Base-by-base conservation (phyloP, 1,140 invertebrate species). In the Chymomyza costata region DNA sequence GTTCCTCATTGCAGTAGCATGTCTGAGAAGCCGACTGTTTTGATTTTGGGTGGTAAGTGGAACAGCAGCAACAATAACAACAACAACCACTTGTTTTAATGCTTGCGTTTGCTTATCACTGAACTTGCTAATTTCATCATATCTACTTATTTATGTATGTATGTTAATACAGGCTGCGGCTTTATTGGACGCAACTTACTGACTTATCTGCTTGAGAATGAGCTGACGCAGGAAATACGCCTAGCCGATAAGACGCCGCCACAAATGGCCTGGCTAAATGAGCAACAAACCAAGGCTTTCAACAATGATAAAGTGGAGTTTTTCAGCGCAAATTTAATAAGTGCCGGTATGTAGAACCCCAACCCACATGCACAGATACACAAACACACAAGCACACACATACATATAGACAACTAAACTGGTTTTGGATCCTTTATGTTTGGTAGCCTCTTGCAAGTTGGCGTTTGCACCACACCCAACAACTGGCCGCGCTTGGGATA, bases 171-270 rank as follows among this genome's bases (percentile, higher is more conserved):
- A 74, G 95, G 95, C 85, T 95, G 94, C 88, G 95, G 95, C 64
- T 97, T 97, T 86, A 94, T 97, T 83, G 95, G 95, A 49, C 90
- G 95, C 69, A 93, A 97, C 87, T 88, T 97, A 56, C 91, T 95
- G 43, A 89, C 92, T 50, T 94, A 93, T 86, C 88, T 97, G 66
- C 86, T 96, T 62, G 88, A 88, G 40, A 93, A 95, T 87, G 89
- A 94, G 67, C 86, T 95, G 63, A 91, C 91, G 28, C 91, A 91
- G 57, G 88, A 89, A 84, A 85, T 97, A 30, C 89, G 93, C 71
- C 90, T 96, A 39, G 93, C 95, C 52, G 95, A 97, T 87, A 97
- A 97, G 88, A 95, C 95, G 11, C 95, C 94, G 17, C 95, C 95
- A 1, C 93, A 95, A 86, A 92, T 94, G 68, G 95, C 94, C 2